Conservation (phyloP, 2,888 invertebrate species). For the Odontomyia ornata region DNA sequence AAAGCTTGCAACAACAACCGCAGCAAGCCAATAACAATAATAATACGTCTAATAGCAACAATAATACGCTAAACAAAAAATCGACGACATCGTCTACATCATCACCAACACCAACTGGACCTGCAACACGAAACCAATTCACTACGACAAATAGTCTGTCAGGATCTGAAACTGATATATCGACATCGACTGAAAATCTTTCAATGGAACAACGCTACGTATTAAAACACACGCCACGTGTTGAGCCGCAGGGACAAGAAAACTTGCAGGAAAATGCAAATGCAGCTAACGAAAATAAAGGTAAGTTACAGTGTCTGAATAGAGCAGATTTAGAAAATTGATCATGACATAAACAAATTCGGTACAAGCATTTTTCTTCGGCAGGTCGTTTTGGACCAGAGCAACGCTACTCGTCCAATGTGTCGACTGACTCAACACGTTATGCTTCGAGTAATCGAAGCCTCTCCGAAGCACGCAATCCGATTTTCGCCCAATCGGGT, state of each 20-base stretch:
- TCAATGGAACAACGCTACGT: constrained; percentile 86
- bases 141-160: constrained; percentile 65
- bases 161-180: constrained; percentile 89
- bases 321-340: not conserved
- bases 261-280: constrained; percentile 68
- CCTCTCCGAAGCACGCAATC: constrained; percentile 51
- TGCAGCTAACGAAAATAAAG: constrained; percentile 51
- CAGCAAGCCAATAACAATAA: constrained; percentile 45
- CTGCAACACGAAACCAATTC: constrained; percentile 45
- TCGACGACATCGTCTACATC: constrained; percentile 1
- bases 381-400: constrained; percentile 50
- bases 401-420: constrained; percentile 51
- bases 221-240: constrained; percentile 73
- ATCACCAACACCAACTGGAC: not conserved
- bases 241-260: constrained; percentile 93
- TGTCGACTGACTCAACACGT: constrained; percentile 51
- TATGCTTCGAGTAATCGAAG: constrained; percentile 52
- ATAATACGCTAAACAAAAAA: constrained; percentile 35
- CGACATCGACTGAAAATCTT: constrained; percentile 89
- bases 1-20: constrained; percentile 48
- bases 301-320: constrained; percentile 14
- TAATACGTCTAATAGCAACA: constrained; percentile 31
- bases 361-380: not conserved
- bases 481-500: constrained; percentile 48
- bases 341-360: not conserved